These are phyloP conservation scores for Formica aserva DNA, from an alignment of 2,888 invertebrate species.

Conservation along the genomic window DNA sequence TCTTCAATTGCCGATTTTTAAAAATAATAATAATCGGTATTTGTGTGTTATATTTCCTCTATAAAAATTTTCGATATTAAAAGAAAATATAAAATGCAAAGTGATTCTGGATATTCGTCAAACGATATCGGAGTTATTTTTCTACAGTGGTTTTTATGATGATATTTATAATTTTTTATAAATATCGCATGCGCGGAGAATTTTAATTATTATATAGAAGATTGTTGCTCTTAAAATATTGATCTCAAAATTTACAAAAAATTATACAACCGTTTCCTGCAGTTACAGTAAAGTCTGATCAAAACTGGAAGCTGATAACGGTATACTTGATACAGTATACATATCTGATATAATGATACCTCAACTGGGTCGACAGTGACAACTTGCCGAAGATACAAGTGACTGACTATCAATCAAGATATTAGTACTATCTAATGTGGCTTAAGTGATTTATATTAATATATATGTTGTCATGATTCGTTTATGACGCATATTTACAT, in stretches of 20 bases:
- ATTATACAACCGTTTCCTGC: neutral
- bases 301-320: constrained; percentile 28
- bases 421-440: neutral
- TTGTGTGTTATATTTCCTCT: neutral
- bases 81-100: neutral
- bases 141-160: neutral
- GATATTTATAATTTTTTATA: constrained; percentile 6
- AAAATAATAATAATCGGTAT: neutral
- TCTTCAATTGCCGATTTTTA: neutral
- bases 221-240: neutral
- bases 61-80: neutral
- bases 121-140: neutral
- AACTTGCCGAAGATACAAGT: neutral
- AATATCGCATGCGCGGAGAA: neutral
- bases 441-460: neutral
- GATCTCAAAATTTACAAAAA: neutral
- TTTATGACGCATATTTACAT: neutral
- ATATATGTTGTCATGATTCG: neutral
- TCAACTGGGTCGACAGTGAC: constrained; percentile 23
- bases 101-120: neutral
- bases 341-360: constrained; percentile 2
- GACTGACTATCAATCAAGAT: neutral
- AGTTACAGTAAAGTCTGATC: neutral
- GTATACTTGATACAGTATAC: constrained; percentile 9
- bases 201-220: neutral